Base-by-base conservation (phyloP, 2,888 invertebrate species). In the Mayetiola destructor region DNA sequence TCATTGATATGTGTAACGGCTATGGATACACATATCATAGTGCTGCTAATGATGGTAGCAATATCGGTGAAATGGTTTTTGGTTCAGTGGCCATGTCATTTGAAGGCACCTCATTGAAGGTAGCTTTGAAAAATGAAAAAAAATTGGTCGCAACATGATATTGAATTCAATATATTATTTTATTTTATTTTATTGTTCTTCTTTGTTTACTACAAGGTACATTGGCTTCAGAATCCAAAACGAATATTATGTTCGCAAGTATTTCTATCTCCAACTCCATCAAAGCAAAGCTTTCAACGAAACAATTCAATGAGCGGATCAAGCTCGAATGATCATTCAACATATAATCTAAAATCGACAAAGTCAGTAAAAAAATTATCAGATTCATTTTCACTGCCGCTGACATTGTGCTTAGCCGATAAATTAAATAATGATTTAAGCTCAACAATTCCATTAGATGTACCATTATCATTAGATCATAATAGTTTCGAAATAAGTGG, bases 51-150 rank as follows among this genome's bases (percentile, higher is more conserved):
- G 91, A 91, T 68, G 81, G 84, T 59, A 80, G 78, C 62, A 76
- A 82, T 61, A 76, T 92, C 67, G 87, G 89, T 63, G 93, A 93
- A 77, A 89, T 93, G 88, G 84, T 92, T 64, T 93, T 93, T 70
- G 93, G 93, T 8, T 84, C 90, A 2, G 85, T 89, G 56, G 88
- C 90, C 2, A 86, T 93, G 85, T 86, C 88, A 62, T 90, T 83
- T 72, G 81, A 84, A 66, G 90, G 88, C 57, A 82, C 88, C 36
- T 84, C 88, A n/a, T 78, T 90, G 61, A 93, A 93, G 77, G 87
- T 88, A 55, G 20, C 27, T 23, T 32, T 32, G 12, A 32, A n/a
- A n/a, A n/a, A n/a, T n/a, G n/a, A n/a, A n/a, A n/a, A n/a, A n/a
- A n/a, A n/a, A n/a, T n/a, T n/a, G 6, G n/a, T n/a, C n/a, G n/a